Evolutionary conservation across 2,797 vertebrate species (phyloP).

Genomic region (Coendou prehensilis): DNA sequence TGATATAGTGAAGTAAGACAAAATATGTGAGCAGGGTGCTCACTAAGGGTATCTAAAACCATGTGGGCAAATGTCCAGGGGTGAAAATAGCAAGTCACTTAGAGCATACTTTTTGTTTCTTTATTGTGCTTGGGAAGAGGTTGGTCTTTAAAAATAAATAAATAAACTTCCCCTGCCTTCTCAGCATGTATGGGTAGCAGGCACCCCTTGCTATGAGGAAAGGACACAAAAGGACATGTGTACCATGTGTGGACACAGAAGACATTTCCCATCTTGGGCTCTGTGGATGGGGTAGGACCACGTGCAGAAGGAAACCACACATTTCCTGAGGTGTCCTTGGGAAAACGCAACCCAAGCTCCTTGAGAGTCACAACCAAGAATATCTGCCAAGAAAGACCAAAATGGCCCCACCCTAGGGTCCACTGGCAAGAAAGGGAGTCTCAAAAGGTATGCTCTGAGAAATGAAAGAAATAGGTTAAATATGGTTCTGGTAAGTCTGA

Average conservation of each 20-base stretch:
- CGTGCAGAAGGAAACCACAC: neutral
- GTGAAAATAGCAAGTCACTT: neutral
- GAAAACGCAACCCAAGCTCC: neutral
- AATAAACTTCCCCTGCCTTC: neutral
- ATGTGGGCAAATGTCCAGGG: neutral
- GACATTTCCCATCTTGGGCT: neutral
- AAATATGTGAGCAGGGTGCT: neutral
- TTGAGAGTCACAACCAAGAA: conserved; percentile 34
- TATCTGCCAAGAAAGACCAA: neutral
- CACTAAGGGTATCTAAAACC: neutral
- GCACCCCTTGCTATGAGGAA: neutral
- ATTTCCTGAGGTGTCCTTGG: neutral
- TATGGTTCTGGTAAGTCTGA: neutral
- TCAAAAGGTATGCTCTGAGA: neutral
- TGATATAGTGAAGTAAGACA: neutral
- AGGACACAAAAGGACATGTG: neutral
- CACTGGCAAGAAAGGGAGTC: neutral
- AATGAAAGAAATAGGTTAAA: neutral
- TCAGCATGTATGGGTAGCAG: neutral
- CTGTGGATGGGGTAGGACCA: neutral
- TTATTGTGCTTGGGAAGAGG: neutral
- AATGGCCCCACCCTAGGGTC: neutral
- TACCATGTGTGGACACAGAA: neutral
- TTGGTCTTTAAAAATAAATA: neutral
- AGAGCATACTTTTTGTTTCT: neutral